These are phyloP conservation scores for Anoncus sp. DNA, from an alignment of 2,888 invertebrate species.

Conservation along the genomic window DNA sequence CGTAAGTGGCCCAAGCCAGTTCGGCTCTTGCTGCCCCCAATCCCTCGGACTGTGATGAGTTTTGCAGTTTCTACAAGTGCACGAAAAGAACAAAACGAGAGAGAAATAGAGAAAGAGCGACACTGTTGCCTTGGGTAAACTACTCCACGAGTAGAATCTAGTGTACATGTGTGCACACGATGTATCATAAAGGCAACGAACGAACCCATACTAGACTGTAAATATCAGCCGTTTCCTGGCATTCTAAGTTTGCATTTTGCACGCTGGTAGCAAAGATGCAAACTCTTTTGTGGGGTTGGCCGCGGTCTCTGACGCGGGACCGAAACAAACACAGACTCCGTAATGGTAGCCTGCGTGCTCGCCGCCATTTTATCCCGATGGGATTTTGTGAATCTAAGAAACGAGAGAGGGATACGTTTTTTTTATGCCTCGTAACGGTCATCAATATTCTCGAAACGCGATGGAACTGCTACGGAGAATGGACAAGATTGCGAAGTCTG, in stretches of 20 bases:
- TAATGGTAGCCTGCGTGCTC: slow-evolving; percentile 54
- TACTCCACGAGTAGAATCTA: slow-evolving; percentile 2
- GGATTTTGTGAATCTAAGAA: slow-evolving; percentile 19
- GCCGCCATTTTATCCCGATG: slow-evolving; percentile 43
- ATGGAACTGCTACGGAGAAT: background rate
- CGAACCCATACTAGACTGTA: slow-evolving; percentile 54
- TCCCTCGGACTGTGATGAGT: slow-evolving; percentile 14
- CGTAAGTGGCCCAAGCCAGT: slow-evolving; percentile 52
- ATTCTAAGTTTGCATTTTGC: slow-evolving; percentile 62
- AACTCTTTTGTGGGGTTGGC: slow-evolving; percentile 35
- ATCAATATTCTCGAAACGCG: slow-evolving; percentile 3
- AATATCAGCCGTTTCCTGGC: slow-evolving; percentile 68
- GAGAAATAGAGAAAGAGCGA: slow-evolving; percentile 42
- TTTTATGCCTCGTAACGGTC: slow-evolving; percentile 7
- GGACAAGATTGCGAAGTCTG: background rate
- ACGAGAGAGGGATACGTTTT: background rate
- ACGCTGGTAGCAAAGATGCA: slow-evolving; percentile 51
- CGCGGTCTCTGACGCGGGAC: slow-evolving; percentile 11
- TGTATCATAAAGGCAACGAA: slow-evolving; percentile 43
- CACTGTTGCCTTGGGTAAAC: slow-evolving; percentile 44
- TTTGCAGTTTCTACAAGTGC: slow-evolving; percentile 30
- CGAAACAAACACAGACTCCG: slow-evolving; percentile 58
- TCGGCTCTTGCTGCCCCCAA: slow-evolving; percentile 37
- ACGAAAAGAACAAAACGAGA: slow-evolving; percentile 34
- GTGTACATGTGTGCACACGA: slow-evolving; percentile 18